phyloP scores from a whole-genome alignment of 2,797 vertebrate genomes.

The Prunella strophiata region DNA sequence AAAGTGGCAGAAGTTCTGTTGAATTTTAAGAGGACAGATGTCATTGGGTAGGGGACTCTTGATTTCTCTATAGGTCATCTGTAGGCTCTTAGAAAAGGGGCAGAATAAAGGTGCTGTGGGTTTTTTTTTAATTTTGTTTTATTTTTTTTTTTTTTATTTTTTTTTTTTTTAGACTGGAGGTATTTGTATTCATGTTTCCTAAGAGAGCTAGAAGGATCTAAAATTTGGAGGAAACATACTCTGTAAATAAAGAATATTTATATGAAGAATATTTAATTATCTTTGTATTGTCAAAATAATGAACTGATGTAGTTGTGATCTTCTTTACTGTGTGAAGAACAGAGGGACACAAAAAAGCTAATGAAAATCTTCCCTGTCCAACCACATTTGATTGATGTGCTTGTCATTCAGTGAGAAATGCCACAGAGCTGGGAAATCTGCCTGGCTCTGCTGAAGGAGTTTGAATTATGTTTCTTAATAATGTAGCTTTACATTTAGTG shows the following conservation, averaged over 20 bases:
- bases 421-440: background rate
- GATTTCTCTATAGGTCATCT: background rate
- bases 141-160: too few species aligned
- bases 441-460: background rate
- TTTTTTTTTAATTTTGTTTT: background rate
- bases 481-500: slow-evolving; percentile 16
- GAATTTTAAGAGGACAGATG: background rate
- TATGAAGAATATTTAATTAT: slow-evolving; percentile 28
- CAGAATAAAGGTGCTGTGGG: background rate
- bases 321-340: background rate
- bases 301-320: background rate
- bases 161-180: background rate
- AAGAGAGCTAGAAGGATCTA: background rate
- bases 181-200: background rate
- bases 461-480: slow-evolving; percentile 53
- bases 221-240: background rate
- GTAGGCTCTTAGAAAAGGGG: background rate
- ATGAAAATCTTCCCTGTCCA: background rate
- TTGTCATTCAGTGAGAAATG: slow-evolving; percentile 25
- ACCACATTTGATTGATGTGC: background rate
- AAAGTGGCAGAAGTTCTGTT: background rate
- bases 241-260: background rate
- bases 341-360: background rate
- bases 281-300: background rate
- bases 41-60: background rate